Conservation (phyloP, 35 echinoderm and acorn worm genomes). For the Ophiothrix spiculata region DNA sequence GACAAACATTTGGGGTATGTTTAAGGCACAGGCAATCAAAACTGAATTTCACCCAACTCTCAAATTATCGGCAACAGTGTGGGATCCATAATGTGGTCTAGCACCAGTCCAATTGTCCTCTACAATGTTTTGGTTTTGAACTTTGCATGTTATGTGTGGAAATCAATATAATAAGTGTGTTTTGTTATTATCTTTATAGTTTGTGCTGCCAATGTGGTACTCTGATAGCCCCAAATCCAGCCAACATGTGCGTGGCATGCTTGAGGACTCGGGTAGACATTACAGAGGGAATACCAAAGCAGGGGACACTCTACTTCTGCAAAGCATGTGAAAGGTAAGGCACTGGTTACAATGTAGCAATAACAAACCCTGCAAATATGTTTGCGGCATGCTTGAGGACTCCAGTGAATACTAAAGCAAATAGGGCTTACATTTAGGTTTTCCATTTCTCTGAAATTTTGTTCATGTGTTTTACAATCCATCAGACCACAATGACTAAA, state of each 20-base stretch:
- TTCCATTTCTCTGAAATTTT: neutral
- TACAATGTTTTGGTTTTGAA: neutral
- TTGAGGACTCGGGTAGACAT: constrained; percentile 95
- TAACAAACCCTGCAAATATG: neutral
- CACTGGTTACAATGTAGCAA: neutral
- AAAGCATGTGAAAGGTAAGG: constrained; percentile 94
- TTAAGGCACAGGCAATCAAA: too few species aligned
- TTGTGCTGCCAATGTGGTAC: constrained; percentile 95
- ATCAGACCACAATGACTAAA: neutral
- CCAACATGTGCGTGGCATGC: constrained; percentile 96
- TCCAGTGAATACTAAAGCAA: neutral
- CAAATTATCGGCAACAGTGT: too few species aligned
- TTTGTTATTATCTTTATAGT: constrained; percentile 38
- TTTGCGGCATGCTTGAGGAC: neutral
- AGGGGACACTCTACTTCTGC: constrained; percentile 82
- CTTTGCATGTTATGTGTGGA: neutral
- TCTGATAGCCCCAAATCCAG: constrained; percentile 83
- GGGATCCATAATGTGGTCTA: neutral
- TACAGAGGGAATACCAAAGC: constrained; percentile 97
- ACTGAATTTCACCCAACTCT: too few species aligned
- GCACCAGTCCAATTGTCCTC: neutral
- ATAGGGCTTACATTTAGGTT: neutral
- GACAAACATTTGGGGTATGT: neutral
- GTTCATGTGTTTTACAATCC: neutral
- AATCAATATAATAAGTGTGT: neutral